Evolutionary conservation across 2,888 invertebrate species (phyloP).

Genomic region (Drosophila borborema): DNA sequence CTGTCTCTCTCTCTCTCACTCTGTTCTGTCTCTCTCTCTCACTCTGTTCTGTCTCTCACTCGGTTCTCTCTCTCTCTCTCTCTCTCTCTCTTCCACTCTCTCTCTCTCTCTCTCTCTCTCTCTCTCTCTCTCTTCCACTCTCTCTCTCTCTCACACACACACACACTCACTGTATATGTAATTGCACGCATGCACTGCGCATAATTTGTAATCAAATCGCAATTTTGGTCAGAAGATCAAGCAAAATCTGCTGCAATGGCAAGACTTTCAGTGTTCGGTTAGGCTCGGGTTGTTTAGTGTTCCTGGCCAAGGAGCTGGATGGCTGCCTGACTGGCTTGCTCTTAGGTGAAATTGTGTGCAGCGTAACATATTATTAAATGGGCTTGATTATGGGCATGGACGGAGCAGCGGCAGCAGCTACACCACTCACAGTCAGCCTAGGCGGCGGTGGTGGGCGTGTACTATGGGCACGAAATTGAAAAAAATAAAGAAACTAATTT

Average conservation of each 20-base stretch:
- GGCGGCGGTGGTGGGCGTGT: constrained; percentile 62
- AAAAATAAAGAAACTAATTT: constrained; percentile 59
- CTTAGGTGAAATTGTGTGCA: constrained; percentile 79
- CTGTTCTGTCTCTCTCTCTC: background rate
- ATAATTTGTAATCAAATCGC: constrained; percentile 67
- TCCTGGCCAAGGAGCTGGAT: constrained; percentile 10
- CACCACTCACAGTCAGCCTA: constrained; percentile 21
- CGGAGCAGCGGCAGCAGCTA: constrained; percentile 25
- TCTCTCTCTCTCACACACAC: background rate
- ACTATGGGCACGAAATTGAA: constrained; percentile 25
- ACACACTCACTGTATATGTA: background rate
- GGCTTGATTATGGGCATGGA: constrained; percentile 74
- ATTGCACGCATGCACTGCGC: constrained; percentile 54
- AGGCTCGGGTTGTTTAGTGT: constrained; percentile 13
- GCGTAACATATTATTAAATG: constrained; percentile 78
- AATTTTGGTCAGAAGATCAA: constrained; percentile 60
- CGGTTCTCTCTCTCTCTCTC: no score
- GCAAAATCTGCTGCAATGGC: constrained; percentile 18
- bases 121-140: background rate
- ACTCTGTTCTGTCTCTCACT: background rate
- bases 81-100: background rate
- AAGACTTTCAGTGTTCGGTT: constrained; percentile 7
- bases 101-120: background rate
- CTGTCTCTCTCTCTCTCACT: constrained; percentile 6
- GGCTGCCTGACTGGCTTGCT: constrained; percentile 23